Evolutionary conservation across 2,888 invertebrate species (phyloP).

Genomic region (Prosapia bicincta): DNA sequence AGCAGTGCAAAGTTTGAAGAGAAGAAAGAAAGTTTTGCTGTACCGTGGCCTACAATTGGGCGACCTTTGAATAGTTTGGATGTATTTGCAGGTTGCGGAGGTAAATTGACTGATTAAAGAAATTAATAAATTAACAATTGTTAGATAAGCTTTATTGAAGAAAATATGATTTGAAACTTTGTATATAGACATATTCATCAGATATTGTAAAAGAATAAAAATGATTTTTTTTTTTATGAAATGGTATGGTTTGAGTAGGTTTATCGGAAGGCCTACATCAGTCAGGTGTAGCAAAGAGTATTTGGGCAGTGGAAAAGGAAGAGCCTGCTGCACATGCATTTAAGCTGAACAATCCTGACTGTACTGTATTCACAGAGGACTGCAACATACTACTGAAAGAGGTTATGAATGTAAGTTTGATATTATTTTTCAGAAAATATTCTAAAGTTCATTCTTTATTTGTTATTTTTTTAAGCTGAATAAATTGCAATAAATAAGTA

Average conservation of each 20-base stretch:
- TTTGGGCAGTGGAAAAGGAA: conserved; percentile 81
- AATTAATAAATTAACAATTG: background rate
- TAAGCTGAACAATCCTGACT: conserved; percentile 66
- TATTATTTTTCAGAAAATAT: background rate
- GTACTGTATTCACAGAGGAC: conserved; percentile 76
- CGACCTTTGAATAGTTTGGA: conserved; percentile 65
- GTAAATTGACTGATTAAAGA: too few species aligned
- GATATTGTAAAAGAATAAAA: too few species aligned
- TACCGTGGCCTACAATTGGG: conserved; percentile 45
- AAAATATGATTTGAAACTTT: too few species aligned
- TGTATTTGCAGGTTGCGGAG: conserved; percentile 85
- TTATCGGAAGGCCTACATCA: conserved; percentile 70
- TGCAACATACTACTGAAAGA: conserved; percentile 68
- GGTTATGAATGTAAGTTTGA: conserved; percentile 57
- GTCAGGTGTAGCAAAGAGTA: conserved; percentile 63
- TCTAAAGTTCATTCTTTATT: too few species aligned
- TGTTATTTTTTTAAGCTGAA: background rate
- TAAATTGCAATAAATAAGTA: background rate
- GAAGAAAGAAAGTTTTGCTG: conserved; percentile 39
- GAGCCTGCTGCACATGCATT: conserved; percentile 76
- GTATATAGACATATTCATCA: too few species aligned
- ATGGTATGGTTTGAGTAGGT: conserved; percentile 51
- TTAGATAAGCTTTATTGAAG: too few species aligned
- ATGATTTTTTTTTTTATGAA: too few species aligned
- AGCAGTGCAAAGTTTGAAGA: conserved; percentile 47